Evolutionary conservation across 2,113 vertebrate species (phyloP).

Genomic region (Apodemus sylvaticus): DNA sequence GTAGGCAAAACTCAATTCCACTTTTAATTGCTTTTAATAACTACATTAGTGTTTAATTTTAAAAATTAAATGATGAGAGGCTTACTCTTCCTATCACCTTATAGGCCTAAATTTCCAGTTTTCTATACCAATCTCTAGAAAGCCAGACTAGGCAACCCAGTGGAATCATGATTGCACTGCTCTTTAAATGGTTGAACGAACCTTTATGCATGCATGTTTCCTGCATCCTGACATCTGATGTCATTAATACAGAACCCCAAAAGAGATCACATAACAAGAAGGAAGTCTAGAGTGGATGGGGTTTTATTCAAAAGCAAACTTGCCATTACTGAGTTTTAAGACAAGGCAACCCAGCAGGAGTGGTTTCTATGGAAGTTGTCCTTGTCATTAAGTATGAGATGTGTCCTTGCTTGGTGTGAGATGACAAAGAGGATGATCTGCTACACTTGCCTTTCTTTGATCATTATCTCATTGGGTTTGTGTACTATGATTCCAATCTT

Average conservation of each 20-base stretch:
- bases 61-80: neutral
- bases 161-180: neutral
- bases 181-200: neutral
- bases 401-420: neutral
- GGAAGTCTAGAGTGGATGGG: neutral
- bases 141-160: neutral
- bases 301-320: neutral
- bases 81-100: neutral
- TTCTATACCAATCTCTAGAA: neutral
- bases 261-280: conserved; percentile 5
- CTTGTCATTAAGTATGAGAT: neutral
- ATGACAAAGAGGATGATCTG: neutral
- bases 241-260: neutral
- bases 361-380: neutral
- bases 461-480: neutral
- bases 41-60: neutral
- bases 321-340: neutral
- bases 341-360: neutral
- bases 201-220: neutral
- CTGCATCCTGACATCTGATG: neutral
- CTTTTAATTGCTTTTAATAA: neutral
- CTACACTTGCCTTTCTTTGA: neutral
- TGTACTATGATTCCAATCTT: neutral
- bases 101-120: neutral
- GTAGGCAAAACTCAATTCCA: neutral